Evolutionary conservation across 2,888 invertebrate species (phyloP), one percentile per base, ranked within the genome.

Genomic region (Bellardia pandia): DNA sequence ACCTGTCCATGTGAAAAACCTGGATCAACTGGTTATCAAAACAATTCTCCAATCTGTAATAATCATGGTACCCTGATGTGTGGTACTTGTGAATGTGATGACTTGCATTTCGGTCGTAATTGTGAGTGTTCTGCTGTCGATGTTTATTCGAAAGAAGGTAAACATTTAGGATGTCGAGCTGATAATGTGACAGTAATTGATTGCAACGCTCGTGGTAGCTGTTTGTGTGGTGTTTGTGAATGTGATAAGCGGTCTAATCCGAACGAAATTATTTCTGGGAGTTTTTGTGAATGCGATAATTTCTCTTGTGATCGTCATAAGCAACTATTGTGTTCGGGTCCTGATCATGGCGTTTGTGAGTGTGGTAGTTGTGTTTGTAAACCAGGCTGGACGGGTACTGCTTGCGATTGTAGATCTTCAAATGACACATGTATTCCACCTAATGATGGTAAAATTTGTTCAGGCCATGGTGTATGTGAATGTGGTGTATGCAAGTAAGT

Each of bases 281-380:
- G 95, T 86, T 98, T 95, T 94, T 99, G 99, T 93, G 97, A 99
- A 93, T 99, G 99, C 94, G 99, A 99, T 94, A 98, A 99, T 94
- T 98, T 98, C 94, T 97, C 97, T 33, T 99, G 99, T 92, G 98
- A 98, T 92, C 96, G 97, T 90, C 96, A 96, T 94, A 96, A 96
- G 94, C 97, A 96, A 85, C 93, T 95, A 90, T 94, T 97, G 64
- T 98, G 98, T 93, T 97, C 98, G 42, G 98, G 97, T 0, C 94
- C 95, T 0, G 95, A 95, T 16, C 97, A 97, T 92, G 99, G 99
- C 77, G 95, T 94, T 60, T 99, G 99, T 93, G 96, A 96, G 77
- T 99, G 99, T 93, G 98, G 98, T 79, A 94, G 95, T 89, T 99
- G 99, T 93, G 94, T 94, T 62, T 99, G 99, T 93, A 94, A 95